phyloP scores from a whole-genome alignment of 2,888 invertebrate species.

The Epistrophe grossulariae region DNA sequence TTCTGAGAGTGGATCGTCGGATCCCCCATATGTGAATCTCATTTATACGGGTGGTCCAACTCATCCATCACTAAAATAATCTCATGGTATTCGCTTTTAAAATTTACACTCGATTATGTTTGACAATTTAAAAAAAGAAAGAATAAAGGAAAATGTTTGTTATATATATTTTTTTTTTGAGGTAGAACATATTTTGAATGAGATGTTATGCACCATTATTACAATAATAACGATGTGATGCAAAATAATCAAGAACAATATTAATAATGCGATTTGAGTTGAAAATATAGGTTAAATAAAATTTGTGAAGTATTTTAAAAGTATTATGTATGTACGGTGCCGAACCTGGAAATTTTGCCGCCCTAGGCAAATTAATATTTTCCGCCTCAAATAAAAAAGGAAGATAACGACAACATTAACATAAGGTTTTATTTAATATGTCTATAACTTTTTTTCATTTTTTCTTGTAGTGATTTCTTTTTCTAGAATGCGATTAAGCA shows the following conservation, averaged over 20 bases:
- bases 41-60: slow-evolving; percentile 10
- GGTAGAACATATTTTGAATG: not conserved
- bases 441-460: too few species aligned
- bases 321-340: too few species aligned
- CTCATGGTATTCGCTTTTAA: slow-evolving; percentile 10
- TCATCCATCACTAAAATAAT: slow-evolving; percentile 7
- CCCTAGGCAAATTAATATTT: too few species aligned
- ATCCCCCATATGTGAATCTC: not conserved
- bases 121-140: not conserved
- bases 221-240: not conserved
- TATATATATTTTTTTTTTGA: not conserved
- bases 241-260: not conserved
- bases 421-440: too few species aligned
- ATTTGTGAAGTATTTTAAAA: too few species aligned
- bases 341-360: too few species aligned
- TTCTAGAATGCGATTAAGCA: too few species aligned
- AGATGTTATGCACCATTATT: not conserved
- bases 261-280: not conserved
- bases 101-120: slow-evolving; percentile 8
- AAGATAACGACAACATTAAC: too few species aligned
- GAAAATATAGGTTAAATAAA: too few species aligned
- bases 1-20: slow-evolving; percentile 23
- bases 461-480: too few species aligned
- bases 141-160: not conserved
- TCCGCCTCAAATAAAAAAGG: too few species aligned